Evolutionary conservation across 2,113 vertebrate species (phyloP), one percentile per base, ranked within the genome.

Genomic region (Hippolais icterina): DNA sequence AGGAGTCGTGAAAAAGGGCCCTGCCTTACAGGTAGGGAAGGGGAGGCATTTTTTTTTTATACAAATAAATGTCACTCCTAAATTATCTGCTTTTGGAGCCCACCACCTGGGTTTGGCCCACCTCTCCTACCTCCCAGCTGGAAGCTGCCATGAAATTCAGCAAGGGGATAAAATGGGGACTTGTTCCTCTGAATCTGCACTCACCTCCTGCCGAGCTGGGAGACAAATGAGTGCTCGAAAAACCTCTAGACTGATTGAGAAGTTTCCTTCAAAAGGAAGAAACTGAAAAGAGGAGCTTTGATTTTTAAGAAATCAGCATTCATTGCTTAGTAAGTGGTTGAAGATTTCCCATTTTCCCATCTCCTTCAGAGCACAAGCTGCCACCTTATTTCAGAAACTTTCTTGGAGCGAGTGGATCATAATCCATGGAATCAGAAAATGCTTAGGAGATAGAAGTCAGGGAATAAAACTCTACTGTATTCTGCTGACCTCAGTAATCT

Each of bases 61-160:
- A 92, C 94, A 93, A 97, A 94, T 94, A 93, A 91, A 90, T 84
- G 93, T 93, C 86, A 71, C 87, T 95, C 95, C 96, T 96, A 95
- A 97, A 97, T 95, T 61, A 93, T 53, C 97, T 96, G 49, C 77
- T 60, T 56, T 68, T 44, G 81, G 89, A 95, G 95, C 50, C 80
- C 89, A 84, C 75, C 93, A 95, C 78, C 86, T 92, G 79, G 27
- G 75, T 77, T 56, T 69, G 89, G 83, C 69, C 87, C 89, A 68
- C 82, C 88, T 93, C 86, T 93, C 93, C 92, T 69, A 54, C 66
- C 94, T 94, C 76, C n/a, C 12, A 78, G 56, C 10, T 96, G 93
- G 95, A 74, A 94, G 87, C 92, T 95, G 83, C 77, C 65, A 3
- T 18, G n/a, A 81, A 93, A 74, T 46, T 29, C 76, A 81, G 87